These are phyloP conservation scores for Celastrina argiolus DNA, from an alignment of 2,888 invertebrate species.

Conservation along the genomic window DNA sequence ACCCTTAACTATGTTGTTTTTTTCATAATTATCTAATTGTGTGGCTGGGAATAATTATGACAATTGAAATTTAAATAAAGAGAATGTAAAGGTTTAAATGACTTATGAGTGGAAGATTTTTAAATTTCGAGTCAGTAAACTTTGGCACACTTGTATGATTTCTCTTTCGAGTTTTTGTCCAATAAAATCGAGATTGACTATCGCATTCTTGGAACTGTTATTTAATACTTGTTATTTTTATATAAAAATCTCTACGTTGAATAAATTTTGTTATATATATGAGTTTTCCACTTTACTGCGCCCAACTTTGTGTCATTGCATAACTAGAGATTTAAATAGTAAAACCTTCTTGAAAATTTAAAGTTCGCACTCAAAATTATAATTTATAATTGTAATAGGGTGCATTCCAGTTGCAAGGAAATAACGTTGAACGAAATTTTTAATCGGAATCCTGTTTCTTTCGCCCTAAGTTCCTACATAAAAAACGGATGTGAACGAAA, in stretches of 20 bases:
- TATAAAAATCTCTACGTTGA: not conserved
- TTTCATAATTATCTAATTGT: not conserved
- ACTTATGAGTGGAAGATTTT: not conserved
- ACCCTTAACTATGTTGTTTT: not conserved
- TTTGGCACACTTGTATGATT: not conserved
- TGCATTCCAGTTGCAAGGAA: no score
- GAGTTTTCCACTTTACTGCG: not conserved
- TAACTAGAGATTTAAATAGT: no score
- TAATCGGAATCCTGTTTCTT: no score
- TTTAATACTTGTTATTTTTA: not conserved
- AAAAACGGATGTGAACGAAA: no score
- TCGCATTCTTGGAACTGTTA: not conserved
- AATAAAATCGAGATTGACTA: not conserved
- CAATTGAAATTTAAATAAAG: not conserved
- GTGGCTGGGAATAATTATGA: not conserved
- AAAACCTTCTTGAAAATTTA: no score
- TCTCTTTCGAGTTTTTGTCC: constrained; percentile 5
- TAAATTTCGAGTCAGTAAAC: not conserved
- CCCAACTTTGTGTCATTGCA: no score
- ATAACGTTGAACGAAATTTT: no score
- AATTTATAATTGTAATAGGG: no score
- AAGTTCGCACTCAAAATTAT: no score
- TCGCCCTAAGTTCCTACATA: no score
- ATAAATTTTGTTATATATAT: not conserved
- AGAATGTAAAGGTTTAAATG: not conserved